phyloP scores from a whole-genome alignment of 1,140 invertebrate species.

The Himalopsyche phryganea region DNA sequence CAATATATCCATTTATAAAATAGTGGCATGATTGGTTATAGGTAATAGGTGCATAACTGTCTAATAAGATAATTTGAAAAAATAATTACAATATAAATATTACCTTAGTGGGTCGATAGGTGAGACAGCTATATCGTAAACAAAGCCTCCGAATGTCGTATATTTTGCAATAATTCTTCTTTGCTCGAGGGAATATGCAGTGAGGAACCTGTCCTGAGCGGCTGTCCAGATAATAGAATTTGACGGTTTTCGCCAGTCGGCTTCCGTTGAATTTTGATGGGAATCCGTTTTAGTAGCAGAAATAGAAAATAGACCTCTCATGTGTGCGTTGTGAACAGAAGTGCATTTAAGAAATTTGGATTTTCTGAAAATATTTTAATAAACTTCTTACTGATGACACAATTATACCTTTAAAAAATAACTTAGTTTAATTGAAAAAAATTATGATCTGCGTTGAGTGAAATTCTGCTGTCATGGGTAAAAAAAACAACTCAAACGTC shows the following conservation, averaged over 20 bases:
- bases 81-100: slow-evolving; percentile 9
- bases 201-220: slow-evolving; percentile 61
- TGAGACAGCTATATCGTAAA: slow-evolving; percentile 63
- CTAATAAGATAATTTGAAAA: background rate
- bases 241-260: background rate
- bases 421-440: no score
- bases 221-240: slow-evolving; percentile 54
- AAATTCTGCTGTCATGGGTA: no score
- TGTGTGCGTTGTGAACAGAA: slow-evolving; percentile 20
- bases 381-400: no score
- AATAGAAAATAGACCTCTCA: slow-evolving; percentile 22
- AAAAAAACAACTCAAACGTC: no score
- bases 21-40: no score
- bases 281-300: background rate
- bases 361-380: slow-evolving; percentile 12
- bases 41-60: no score
- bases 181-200: slow-evolving; percentile 52
- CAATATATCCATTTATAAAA: no score
- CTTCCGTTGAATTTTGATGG: background rate
- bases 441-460: no score
- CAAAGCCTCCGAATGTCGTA: slow-evolving; percentile 62
- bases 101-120: slow-evolving; percentile 66
- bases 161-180: slow-evolving; percentile 47
- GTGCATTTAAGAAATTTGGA: slow-evolving; percentile 9
- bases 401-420: no score